phyloP scores from a whole-genome alignment of 2,888 invertebrate genomes.

The Escarpia spicata region DNA sequence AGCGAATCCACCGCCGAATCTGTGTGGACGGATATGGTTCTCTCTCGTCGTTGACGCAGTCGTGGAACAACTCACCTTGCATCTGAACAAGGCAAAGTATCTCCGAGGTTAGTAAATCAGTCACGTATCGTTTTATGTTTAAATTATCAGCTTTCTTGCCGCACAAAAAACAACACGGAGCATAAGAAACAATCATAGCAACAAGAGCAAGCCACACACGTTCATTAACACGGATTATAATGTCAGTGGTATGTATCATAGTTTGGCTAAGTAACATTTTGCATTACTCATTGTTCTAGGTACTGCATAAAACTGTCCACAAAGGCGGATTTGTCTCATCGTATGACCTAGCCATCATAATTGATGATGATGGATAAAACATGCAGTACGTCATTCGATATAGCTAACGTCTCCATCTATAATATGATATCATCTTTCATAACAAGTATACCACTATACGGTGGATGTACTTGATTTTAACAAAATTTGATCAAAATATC shows the following conservation, averaged over 20 bases:
- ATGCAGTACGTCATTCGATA: background rate
- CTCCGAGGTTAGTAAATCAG: conserved; percentile 51
- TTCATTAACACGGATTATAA: no score
- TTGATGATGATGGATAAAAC: background rate
- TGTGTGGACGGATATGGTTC: conserved; percentile 34
- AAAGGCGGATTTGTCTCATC: background rate
- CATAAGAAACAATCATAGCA: background rate
- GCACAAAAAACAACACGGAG: background rate
- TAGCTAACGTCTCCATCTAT: background rate
- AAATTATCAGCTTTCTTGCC: background rate
- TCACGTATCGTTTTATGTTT: background rate
- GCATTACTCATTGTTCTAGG: background rate
- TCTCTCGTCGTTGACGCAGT: conserved; percentile 50
- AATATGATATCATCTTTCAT: background rate
- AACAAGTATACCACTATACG: background rate
- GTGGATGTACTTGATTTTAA: no score
- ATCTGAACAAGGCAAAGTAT: conserved; percentile 52
- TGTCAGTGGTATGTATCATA: background rate
- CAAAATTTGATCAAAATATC: no score
- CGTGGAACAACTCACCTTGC: conserved; percentile 51
- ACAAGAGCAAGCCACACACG: background rate
- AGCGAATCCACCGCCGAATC: background rate
- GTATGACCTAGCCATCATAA: background rate
- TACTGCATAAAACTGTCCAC: background rate
- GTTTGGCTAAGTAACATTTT: background rate